Base-by-base conservation (phyloP, 2,888 invertebrate genomes). In the Sesia bembeciformis region DNA sequence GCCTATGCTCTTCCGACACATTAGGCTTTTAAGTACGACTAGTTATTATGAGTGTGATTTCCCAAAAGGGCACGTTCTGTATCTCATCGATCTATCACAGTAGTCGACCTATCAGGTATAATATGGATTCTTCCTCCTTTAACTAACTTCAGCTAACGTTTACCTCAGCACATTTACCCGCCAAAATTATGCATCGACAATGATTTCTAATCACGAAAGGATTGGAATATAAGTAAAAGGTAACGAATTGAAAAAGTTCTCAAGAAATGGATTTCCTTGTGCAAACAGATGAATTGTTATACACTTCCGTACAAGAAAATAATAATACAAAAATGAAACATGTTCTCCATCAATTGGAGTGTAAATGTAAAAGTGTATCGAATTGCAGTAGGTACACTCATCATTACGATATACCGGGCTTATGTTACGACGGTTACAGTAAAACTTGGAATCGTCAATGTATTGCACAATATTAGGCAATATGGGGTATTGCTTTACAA, bases 291-390 rank as follows among this genome's bases (percentile, higher is more conserved):
- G 5, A 41, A 41, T 41, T 5, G 41, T 41, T 7, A 41, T 41
- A 1, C 41, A 41, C 41, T 41, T 5, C 41, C 46, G n/a, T 4
- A 7, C 6, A 46, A 8, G n/a, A 46, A 46, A 46, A 46, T 46
- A 43, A 4, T 42, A 42, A 4, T 5, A 4, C 3, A 42, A 5
- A 42, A 42, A 42, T 42, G 0, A 42, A 42, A 71, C 69, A 70
- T 68, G 65, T 65, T 73, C 68, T 59, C 65, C 62, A 61, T 64
- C 66, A 66, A 66, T 60, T 61, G 62, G 62, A 63, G 58, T 67
- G 68, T 68, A 67, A 72, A 75, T 73, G 74, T 76, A 76, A 82
- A 80, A 84, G 81, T 83, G 77, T 81, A 81, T 74, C 82, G 67
- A 81, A 82, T 82, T 73, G 72, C 72, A 69, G 53, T 58, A 58